Evolutionary conservation across 2,888 invertebrate species (phyloP), one percentile per base, ranked within the genome.

Genomic region (Aleiodes leptofemur): DNA sequence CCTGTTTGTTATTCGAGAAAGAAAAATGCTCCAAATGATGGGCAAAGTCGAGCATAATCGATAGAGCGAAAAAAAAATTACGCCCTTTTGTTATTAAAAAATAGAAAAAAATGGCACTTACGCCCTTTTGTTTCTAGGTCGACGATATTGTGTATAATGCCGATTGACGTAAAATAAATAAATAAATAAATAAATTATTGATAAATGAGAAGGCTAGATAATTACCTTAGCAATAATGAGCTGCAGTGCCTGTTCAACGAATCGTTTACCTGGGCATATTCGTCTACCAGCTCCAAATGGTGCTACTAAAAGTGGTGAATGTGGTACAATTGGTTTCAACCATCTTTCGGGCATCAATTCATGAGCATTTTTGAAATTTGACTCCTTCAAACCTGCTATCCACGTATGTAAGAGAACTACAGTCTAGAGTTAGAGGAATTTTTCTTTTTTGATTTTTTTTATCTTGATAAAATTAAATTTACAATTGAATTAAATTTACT

Each of bases 251-350:
- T 95, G 92, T 83, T 96, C 95, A 3, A 96, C 94, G 86, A 96
- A 96, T 76, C 96, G 91, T 89, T 96, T 96, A 64, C 96, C 97
- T 0, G 96, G 96, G 86, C 96, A 97, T 90, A 95, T 94, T 61
- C 96, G 91, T 70, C 93, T 92, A 0, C 96, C 96, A 50, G 93
- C 91, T 0, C 96, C 96, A 88, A 96, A 97, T 0, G 96, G 96
- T 7, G 93, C 93, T 1, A 96, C 93, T 68, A 96, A 90, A 61
- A 92, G 91, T 0, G 94, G 91, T 7, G 94, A 92, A 81, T 90
- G 85, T 77, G 92, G 91, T 59, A 88, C 90, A 82, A 89, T 90
- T 4, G 85, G 88, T 81, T 84, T 84, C 31, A 95, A 84, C 96
- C 96, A 97, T 55, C 97, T 91, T 85, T 96, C 96, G 0, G 96